Evolutionary conservation across 2,113 vertebrate species (phyloP).

Genomic region (Progne subis): DNA sequence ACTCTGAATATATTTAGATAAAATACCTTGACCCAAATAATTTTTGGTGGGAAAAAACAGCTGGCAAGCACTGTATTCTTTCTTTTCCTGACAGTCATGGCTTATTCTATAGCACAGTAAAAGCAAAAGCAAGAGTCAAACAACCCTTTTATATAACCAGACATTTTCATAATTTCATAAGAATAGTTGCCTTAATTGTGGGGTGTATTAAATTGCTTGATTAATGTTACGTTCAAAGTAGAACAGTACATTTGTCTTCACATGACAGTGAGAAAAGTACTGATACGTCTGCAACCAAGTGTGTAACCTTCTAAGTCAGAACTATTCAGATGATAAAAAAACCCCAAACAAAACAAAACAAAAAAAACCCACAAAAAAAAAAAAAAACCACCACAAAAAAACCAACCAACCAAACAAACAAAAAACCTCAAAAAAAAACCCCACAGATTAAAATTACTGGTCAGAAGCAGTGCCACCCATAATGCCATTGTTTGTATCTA

Average conservation of each 20-base stretch:
- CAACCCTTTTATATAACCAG: neutral
- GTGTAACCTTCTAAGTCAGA: neutral
- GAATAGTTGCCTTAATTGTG: neutral
- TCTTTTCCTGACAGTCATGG: neutral
- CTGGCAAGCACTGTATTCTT: neutral
- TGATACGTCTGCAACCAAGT: neutral
- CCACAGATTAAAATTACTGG: neutral
- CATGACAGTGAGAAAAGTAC: neutral
- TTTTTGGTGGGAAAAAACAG: neutral
- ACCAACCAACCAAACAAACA: too few relatives aligned
- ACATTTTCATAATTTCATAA: neutral
- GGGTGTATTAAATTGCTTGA: neutral
- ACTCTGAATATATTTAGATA: neutral
- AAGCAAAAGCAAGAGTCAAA: neutral
- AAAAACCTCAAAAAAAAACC: rapidly evolving
- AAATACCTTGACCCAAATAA: neutral
- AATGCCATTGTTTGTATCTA: neutral
- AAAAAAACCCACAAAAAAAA: neutral
- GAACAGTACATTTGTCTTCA: neutral
- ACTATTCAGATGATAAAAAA: neutral
- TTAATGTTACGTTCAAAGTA: neutral
- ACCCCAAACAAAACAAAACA: neutral
- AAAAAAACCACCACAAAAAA: too few relatives aligned
- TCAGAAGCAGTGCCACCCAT: neutral
- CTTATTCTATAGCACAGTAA: neutral